Evolutionary conservation across 2,888 invertebrate species (phyloP), one percentile per base, ranked within the genome.

Genomic region (Raillietiella orientalis): DNA sequence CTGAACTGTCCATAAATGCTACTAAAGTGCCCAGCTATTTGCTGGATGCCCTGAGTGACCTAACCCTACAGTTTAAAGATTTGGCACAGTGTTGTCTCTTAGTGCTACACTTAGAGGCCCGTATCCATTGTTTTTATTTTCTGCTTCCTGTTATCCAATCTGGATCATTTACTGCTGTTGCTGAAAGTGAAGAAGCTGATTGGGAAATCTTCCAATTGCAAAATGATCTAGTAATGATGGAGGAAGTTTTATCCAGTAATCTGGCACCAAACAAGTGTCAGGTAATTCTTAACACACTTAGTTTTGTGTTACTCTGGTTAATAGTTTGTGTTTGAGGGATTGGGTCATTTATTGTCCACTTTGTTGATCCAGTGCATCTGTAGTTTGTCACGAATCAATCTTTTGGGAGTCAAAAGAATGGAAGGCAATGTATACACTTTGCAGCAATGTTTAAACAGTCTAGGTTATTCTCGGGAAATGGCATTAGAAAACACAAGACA

Each of bases 81-180:
- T 56, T 84, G 28, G 66, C 79, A 1, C 72, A 82, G 41, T 79
- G 72, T 27, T 84, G 84, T 40, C 55, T 90, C 30, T 52, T 93
- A 21, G 64, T 90, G 30, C 51, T 90, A 27, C 87, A 90, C 53
- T 55, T 90, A 36, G 90, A 93, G 57, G 72, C 75, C 36, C 38
- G 36, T 4, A 6, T 90, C 22, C 82, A 84, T 44, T 90, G 87
- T 47, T 87, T 90, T 53, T 77, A 77, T 52, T 82, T 79, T 50
- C 53, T 90, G 34, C 56, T 60, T 29, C 61, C 66, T 3, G 47
- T 58, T 21, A 50, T 54, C 13, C 47, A 47, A 35, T 41, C 34
- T 36, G 42, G 32, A 38, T 44, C 29, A 36, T 52, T 32, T 39
- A 40, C 34, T 39, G 43, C 19, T 43, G 13, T 37, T 32, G 30